These are phyloP conservation scores for Penaeus vannamei DNA, from an alignment of 1,140 invertebrate species.

Conservation along the genomic window DNA sequence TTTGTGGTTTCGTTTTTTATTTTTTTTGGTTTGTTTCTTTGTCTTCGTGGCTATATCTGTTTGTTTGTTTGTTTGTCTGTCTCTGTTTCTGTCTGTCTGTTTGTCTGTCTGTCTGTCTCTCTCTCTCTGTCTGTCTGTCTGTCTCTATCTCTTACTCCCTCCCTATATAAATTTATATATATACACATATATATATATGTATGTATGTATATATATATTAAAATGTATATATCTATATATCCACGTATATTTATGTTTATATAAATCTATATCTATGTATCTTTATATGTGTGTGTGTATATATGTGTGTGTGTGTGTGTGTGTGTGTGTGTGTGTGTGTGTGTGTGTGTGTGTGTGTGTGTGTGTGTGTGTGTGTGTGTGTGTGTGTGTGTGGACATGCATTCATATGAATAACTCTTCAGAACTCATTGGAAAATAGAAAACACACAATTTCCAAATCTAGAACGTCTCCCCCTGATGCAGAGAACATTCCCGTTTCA, in stretches of 20 bases:
- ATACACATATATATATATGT: not conserved
- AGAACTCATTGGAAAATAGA: too few species aligned
- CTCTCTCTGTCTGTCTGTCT: not conserved
- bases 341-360: not conserved
- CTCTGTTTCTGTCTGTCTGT: not conserved
- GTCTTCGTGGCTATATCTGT: not conserved
- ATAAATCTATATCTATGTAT: constrained; percentile 12
- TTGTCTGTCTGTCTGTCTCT: not conserved
- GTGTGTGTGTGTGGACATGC: not conserved
- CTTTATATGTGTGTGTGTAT: constrained; percentile 17
- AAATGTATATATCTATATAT: constrained; percentile 1
- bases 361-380: not conserved
- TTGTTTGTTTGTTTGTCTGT: not conserved
- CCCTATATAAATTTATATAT: too few species aligned
- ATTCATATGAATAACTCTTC: too few species aligned
- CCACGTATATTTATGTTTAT: not conserved
- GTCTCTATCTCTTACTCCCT: not conserved
- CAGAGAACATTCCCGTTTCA: too few species aligned
- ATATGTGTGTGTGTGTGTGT: not conserved
- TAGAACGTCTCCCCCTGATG: too few species aligned
- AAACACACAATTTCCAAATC: too few species aligned
- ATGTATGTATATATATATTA: not conserved
- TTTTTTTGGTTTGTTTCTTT: not conserved
- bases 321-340: too few species aligned
- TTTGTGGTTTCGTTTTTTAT: not conserved